A percentile compares a stretch with the other conserved stretches of the same genome.
Conservation (phyloP, 2,797 vertebrate species). For the Mareca penelope region DNA sequence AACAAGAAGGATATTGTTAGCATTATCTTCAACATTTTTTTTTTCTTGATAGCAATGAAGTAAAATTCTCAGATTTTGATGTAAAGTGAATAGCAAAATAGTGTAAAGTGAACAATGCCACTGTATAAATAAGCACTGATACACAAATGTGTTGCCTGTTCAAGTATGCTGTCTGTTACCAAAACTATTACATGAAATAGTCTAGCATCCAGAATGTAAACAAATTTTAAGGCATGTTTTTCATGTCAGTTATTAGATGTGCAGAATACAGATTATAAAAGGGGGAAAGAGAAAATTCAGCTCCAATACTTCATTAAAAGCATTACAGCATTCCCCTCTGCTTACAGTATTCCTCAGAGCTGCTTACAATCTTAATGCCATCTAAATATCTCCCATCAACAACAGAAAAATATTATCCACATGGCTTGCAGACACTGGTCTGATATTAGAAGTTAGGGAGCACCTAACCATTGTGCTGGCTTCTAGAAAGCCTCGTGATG, state of each 20-base stretch:
- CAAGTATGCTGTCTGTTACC: neutral
- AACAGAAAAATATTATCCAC: neutral
- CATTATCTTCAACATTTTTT: neutral
- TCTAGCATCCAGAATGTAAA: accelerated
- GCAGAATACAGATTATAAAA: neutral
- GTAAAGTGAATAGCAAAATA: neutral
- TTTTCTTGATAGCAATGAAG: neutral
- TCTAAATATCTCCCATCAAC: neutral
- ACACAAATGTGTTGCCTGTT: neutral
- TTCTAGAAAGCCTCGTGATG: neutral
- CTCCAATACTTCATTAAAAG: neutral
- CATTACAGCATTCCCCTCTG: neutral
- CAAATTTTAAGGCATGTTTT: neutral
- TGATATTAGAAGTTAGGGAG: neutral
- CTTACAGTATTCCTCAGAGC: neutral
- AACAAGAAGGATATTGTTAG: constrained; percentile 54
- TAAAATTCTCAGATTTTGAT: neutral
- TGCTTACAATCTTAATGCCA: neutral
- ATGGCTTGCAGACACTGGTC: no score
- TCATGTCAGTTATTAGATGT: neutral
- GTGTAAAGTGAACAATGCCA: no score
- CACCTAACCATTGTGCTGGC: neutral
- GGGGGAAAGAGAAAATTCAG: neutral
- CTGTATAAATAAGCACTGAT: neutral
- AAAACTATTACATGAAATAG: neutral